A percentile compares a stretch with the other conserved stretches of the same genome.
Conservation (phyloP, 2,888 invertebrate genomes). For the Nycteola revayana region DNA sequence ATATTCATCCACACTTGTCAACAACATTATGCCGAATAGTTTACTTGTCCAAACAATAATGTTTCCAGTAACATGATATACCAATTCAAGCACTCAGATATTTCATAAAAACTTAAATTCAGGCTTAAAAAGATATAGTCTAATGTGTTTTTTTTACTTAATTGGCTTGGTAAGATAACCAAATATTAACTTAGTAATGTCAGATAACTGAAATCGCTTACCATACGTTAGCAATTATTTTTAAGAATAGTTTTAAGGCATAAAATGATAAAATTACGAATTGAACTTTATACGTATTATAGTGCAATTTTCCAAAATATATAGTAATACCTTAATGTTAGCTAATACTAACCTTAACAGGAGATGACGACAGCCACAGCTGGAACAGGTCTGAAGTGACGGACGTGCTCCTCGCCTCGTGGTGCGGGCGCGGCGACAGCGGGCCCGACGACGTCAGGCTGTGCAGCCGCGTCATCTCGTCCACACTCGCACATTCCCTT, state of each 20-base stretch:
- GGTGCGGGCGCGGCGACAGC: slow-evolving; percentile 68
- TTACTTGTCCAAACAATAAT: too few species aligned
- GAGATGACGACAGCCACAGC: slow-evolving; percentile 91
- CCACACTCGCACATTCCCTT: slow-evolving; percentile 87
- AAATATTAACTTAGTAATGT: too few species aligned
- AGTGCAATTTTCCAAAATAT: slow-evolving; percentile 12
- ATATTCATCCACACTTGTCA: slow-evolving; percentile 8
- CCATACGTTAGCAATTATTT: too few species aligned
- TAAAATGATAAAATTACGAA: neutral
- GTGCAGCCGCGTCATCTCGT: slow-evolving; percentile 84
- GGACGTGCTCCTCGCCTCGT: slow-evolving; percentile 85
- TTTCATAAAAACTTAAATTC: too few species aligned
- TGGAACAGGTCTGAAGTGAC: slow-evolving; percentile 93
- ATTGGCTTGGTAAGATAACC: too few species aligned
- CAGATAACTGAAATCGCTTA: too few species aligned
- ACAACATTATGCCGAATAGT: too few species aligned
- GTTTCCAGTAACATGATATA: too few species aligned
- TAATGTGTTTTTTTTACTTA: too few species aligned
- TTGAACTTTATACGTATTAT: neutral
- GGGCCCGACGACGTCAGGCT: slow-evolving; percentile 79
- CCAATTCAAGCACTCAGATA: too few species aligned
- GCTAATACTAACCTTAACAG: slow-evolving; percentile 83
- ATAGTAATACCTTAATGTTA: slow-evolving; percentile 8
- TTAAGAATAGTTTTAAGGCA: neutral
- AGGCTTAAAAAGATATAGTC: too few species aligned